phyloP scores from a whole-genome alignment of 2,113 vertebrate genomes.

The Alexandromys fortis region DNA sequence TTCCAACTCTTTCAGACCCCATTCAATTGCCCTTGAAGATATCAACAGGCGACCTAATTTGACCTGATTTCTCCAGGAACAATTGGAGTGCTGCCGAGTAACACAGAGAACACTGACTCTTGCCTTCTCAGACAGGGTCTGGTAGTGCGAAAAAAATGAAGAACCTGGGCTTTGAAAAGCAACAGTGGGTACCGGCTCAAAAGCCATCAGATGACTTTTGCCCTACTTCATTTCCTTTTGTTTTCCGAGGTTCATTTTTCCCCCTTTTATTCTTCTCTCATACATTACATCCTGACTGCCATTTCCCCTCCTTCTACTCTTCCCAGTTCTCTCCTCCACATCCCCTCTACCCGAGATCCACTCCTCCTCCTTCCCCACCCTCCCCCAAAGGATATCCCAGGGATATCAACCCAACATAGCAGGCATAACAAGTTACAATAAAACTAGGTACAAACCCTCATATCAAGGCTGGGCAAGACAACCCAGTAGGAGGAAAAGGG shows the following conservation, averaged over 20 bases:
- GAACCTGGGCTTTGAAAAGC: conserved; percentile 26
- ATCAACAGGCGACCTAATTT: conserved; percentile 51
- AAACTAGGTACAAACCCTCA: not conserved
- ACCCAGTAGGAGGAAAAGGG: not conserved
- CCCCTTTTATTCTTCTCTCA: not conserved
- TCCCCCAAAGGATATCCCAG: not conserved
- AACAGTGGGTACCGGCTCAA: not conserved
- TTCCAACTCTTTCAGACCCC: conserved; percentile 47
- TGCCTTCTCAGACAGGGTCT: not conserved
- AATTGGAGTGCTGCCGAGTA: conserved; percentile 37
- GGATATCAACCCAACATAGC: not conserved
- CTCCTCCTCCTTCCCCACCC: not conserved
- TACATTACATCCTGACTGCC: not conserved
- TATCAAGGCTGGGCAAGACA: not conserved
- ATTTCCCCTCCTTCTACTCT: not conserved
- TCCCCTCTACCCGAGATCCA: not conserved
- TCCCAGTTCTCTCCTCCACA: not conserved
- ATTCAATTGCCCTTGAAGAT: conserved; percentile 52
- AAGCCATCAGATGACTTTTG: conserved; percentile 10
- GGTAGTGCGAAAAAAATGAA: not conserved
- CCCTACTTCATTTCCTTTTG: not conserved
- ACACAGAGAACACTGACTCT: conserved; percentile 15
- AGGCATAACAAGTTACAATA: not conserved
- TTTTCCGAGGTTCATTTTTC: not conserved
- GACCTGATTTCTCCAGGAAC: conserved; percentile 49